Evolutionary conservation across 1,140 invertebrate species (phyloP).

Genomic region (Phortica variegata): DNA sequence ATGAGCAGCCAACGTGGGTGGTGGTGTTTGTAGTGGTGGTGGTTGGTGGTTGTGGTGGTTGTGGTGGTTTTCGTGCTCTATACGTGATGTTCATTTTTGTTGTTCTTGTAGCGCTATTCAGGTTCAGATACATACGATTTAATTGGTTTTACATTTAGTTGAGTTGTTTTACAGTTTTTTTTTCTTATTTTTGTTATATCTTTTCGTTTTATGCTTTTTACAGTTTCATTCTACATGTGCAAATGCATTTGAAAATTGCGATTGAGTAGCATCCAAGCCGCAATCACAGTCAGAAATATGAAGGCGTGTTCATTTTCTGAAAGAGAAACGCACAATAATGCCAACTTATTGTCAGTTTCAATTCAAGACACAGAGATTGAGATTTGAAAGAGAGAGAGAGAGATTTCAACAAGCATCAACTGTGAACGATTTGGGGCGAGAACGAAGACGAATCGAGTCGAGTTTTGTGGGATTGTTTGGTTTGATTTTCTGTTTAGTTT

Average conservation of each 20-base stretch:
- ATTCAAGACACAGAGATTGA: no score
- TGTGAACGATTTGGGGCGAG: constrained; percentile 31
- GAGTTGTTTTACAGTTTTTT: constrained; percentile 3
- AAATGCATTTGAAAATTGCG: not conserved
- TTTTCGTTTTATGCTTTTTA: constrained; percentile 39
- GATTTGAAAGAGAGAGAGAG: no score
- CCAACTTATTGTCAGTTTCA: constrained; percentile 53
- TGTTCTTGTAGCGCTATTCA: constrained; percentile 20
- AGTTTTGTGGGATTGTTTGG: no score
- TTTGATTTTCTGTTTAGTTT: no score
- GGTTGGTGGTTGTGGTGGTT: constrained; percentile 36
- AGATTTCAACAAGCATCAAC: constrained; percentile 42
- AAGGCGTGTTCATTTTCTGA: constrained; percentile 56
- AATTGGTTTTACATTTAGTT: constrained; percentile 13
- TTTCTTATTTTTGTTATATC: constrained; percentile 15
- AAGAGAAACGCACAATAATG: constrained; percentile 49
- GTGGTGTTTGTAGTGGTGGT: no score
- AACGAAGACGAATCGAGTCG: no score
- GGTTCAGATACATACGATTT: not conserved
- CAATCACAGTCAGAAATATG: constrained; percentile 57
- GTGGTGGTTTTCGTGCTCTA: constrained; percentile 17
- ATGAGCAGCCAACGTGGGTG: no score
- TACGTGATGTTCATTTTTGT: constrained; percentile 1
- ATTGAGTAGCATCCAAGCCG: constrained; percentile 54
- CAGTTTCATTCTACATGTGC: constrained; percentile 17